These are phyloP conservation scores for Nasonia longicornis DNA, from an alignment of 1,140 invertebrate genomes.

Conservation along the genomic window DNA sequence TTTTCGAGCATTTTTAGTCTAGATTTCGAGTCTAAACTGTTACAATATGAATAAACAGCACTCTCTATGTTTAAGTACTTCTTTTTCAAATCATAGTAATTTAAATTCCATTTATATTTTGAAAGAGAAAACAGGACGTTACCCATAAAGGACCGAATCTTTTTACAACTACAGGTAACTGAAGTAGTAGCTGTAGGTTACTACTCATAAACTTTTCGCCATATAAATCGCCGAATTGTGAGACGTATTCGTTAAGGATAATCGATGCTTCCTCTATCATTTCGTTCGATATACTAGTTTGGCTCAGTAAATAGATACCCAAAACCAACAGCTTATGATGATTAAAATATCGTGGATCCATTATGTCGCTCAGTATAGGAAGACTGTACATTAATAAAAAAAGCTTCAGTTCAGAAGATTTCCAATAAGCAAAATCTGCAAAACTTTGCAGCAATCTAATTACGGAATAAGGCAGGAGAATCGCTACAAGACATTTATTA, in stretches of 20 bases:
- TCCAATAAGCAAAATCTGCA: conserved; percentile 47
- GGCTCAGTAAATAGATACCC: conserved; percentile 25
- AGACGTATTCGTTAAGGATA: conserved; percentile 28
- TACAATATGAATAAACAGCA: conserved; percentile 1
- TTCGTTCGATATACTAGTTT: conserved; percentile 10
- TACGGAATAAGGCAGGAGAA: conserved; percentile 43
- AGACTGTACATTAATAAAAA: conserved; percentile 46
- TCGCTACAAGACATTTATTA: conserved; percentile 26
- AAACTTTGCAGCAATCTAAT: conserved; percentile 44
- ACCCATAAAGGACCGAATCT: conserved; percentile 44
- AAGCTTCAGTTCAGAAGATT: conserved; percentile 49
- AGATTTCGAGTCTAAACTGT: not conserved
- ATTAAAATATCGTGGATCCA: conserved; percentile 43
- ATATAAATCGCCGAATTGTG: conserved; percentile 36
- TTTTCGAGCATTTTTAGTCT: too few relatives aligned
- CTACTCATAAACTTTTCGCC: conserved; percentile 3
- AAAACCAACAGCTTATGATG: conserved; percentile 46
- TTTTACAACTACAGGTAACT: conserved; percentile 38
- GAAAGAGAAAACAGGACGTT: conserved; percentile 42
- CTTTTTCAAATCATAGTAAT: conserved; percentile 17
- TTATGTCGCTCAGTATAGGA: conserved; percentile 44
- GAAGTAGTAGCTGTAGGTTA: conserved; percentile 45
- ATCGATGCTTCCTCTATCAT: conserved; percentile 3
- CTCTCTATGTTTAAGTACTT: not conserved
- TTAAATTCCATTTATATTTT: conserved; percentile 45